Base-by-base conservation (phyloP, 2,888 invertebrate genomes). In the Polydesmus complanatus region DNA sequence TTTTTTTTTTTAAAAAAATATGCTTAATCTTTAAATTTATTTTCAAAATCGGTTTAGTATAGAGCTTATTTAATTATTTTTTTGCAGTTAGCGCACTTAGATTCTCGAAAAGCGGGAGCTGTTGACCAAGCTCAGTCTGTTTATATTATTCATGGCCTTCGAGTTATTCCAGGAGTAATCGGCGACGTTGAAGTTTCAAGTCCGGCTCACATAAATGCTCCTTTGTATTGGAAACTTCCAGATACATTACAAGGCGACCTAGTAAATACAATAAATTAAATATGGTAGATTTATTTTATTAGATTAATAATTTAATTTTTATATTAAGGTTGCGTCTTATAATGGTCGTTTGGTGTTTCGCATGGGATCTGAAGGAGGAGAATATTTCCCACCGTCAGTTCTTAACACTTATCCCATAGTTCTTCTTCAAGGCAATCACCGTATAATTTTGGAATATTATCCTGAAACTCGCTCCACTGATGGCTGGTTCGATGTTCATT, bases 271-370 rank as follows among this genome's bases (percentile, higher is more conserved):
- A 25, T 23, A 50, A 23, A 11, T 27, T 22, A 49, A 51, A 21
- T 5, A 14, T 14, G 18, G 11, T 8, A 14, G 21, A 52, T 18
- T 52, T 11, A 18, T 11, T 52, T 52, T 52, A 8, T 11, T 18
- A 8, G 8, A 18, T 52, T 52, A 18, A 37, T 26, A 27, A 47
- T 22, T 59, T 56, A 37, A 60, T 48, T 57, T 63, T 55, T 61
- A 62, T 67, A 67, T 56, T 78, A 86, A 37, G 72, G 84, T 90
- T 19, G 80, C 86, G 64, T 92, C 94, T 23, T 97, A 97, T 74
- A 93, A 92, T 26, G 96, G 96, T 2, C 83, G 83, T 65, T 75
- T 97, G 55, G 79, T 85, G 65, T 94, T 94, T 72, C 79, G 80
- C 1, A 81, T 86, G 0, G 72, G 75, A 64, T 80, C 85, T 58